These are phyloP conservation scores for Apeira syringaria DNA, from an alignment of 2,888 invertebrate species.

Conservation along the genomic window DNA sequence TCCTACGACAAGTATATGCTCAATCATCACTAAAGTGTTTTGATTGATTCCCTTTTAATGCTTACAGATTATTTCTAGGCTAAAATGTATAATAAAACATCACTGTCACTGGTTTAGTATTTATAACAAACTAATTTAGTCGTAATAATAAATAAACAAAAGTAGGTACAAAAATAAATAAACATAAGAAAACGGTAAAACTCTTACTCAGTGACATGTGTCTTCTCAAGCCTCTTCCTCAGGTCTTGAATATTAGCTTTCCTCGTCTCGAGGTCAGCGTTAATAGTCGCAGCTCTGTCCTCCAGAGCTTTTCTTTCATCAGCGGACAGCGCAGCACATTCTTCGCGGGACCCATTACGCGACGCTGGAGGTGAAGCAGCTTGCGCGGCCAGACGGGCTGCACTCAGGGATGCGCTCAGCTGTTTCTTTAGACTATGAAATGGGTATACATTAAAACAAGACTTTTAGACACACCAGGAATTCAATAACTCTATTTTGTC, in stretches of 20 bases:
- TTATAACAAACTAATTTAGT: no score
- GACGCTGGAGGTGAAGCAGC: slow-evolving; percentile 59
- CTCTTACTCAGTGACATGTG: slow-evolving; percentile 94
- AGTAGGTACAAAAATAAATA: not conserved
- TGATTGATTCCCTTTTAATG: no score
- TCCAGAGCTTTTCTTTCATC: slow-evolving; percentile 83
- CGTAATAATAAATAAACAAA: no score
- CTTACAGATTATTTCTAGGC: no score
- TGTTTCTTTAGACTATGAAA: slow-evolving; percentile 87
- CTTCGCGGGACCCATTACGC: slow-evolving; percentile 47
- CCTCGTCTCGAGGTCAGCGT: slow-evolving; percentile 90
- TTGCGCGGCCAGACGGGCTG: slow-evolving; percentile 68
- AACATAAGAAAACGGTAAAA: no score
- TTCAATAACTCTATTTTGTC: no score
- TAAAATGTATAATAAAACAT: no score
- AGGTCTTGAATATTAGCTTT: slow-evolving; percentile 91
- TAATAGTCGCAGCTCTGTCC: slow-evolving; percentile 73
- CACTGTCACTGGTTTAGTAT: no score
- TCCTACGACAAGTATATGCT: no score
- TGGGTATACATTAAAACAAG: no score
- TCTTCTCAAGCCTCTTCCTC: slow-evolving; percentile 90
- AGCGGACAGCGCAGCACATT: slow-evolving; percentile 70
- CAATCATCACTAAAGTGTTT: no score
- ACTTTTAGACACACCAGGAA: no score
- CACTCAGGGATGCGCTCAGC: slow-evolving; percentile 84